These are phyloP conservation scores for Apis laboriosa DNA, from an alignment of 1,140 invertebrate species.

Conservation along the genomic window DNA sequence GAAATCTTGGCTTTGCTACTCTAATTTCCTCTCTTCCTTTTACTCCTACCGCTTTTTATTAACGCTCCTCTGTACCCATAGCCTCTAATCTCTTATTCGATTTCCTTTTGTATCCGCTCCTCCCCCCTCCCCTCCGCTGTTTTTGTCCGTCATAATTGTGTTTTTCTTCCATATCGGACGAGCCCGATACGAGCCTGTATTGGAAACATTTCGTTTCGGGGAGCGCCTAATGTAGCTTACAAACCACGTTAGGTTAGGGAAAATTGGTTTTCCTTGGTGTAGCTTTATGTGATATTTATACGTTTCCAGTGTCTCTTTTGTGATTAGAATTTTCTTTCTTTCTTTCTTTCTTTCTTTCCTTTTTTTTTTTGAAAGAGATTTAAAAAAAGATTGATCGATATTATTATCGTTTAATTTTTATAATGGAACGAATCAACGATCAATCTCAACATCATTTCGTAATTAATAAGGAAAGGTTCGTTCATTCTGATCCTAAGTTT, in stretches of 20 bases:
- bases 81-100: constrained; percentile 11
- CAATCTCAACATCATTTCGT: no score
- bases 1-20: constrained; percentile 28
- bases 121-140: not conserved
- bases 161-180: not conserved
- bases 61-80: not conserved
- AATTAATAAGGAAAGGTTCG: no score
- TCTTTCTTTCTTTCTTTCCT: no score
- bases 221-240: not conserved
- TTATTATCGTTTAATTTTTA: no score
- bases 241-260: not conserved
- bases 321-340: no score
- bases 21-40: constrained; percentile 21
- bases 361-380: no score
- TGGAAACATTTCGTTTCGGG: not conserved
- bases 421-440: no score
- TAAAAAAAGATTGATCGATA: no score
- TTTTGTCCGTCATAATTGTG: not conserved
- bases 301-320: not conserved
- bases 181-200: not conserved
- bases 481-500: no score
- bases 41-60: not conserved
- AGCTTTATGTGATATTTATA: not conserved
- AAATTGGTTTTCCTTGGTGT: not conserved
- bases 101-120: not conserved